Evolutionary conservation across 2,888 invertebrate genomes (phyloP).

Genomic region (Ischnus inquisitorius): DNA sequence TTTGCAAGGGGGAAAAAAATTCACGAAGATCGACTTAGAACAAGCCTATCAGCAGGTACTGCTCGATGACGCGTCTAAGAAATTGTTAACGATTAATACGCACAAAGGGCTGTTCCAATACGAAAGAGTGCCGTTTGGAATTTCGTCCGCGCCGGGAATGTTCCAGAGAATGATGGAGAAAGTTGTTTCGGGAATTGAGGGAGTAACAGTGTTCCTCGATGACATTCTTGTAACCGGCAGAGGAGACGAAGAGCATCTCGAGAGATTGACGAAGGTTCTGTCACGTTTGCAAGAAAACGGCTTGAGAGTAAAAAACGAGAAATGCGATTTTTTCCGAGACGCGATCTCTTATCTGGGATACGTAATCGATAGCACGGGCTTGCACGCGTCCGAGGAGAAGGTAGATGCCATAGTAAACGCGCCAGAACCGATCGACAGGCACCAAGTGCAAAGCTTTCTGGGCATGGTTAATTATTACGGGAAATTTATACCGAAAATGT

Average conservation of each 20-base stretch:
- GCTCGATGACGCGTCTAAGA: background rate
- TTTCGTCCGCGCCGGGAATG: slow-evolving; percentile 78
- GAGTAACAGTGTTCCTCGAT: slow-evolving; percentile 70
- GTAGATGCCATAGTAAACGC: slow-evolving; percentile 2
- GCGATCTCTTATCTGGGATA: background rate
- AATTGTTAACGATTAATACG: slow-evolving; percentile 68
- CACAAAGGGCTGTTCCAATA: slow-evolving; percentile 78
- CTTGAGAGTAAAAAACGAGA: background rate
- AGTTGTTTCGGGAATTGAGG: slow-evolving; percentile 73
- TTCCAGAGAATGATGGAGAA: slow-evolving; percentile 77
- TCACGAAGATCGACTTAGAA: slow-evolving; percentile 1
- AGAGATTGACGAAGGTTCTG: background rate
- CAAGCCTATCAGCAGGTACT: slow-evolving; percentile 15
- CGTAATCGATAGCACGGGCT: background rate
- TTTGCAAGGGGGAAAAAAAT: background rate
- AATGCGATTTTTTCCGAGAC: background rate
- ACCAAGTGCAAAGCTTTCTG: background rate
- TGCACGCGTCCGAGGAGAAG: slow-evolving; percentile 26
- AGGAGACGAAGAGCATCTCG: background rate
- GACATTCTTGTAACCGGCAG: slow-evolving; percentile 75
- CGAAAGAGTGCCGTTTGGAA: slow-evolving; percentile 77
- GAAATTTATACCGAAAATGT: slow-evolving; percentile 36
- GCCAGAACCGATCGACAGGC: background rate
- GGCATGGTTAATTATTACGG: slow-evolving; percentile 39
- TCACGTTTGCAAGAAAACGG: background rate